phyloP scores from a whole-genome alignment of 2,797 vertebrate species.

The Enteromius viviparus region DNA sequence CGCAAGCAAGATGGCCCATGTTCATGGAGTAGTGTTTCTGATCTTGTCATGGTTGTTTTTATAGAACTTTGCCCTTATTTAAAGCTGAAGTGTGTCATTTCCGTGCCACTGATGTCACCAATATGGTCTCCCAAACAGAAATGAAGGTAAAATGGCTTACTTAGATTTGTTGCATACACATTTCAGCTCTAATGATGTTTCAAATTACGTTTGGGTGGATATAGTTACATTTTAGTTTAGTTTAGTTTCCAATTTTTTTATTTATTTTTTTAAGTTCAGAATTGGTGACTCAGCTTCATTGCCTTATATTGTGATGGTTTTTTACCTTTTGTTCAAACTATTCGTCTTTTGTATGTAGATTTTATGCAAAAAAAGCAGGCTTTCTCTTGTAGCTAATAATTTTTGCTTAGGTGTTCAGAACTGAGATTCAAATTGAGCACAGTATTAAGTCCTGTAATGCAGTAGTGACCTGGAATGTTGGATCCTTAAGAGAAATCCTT shows the following conservation, averaged over 20 bases:
- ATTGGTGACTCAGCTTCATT: slow-evolving; percentile 60
- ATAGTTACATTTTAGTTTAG: slow-evolving; percentile 6
- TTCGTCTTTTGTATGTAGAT: slow-evolving; percentile 51
- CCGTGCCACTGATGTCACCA: neutral
- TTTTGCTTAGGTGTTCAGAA: slow-evolving; percentile 42
- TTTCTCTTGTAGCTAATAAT: slow-evolving; percentile 37
- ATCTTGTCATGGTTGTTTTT: slow-evolving; percentile 61
- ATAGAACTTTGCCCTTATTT: slow-evolving; percentile 54
- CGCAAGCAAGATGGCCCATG: slow-evolving; percentile 58
- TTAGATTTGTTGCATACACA: neutral
- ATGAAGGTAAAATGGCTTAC: neutral
- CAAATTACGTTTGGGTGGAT: neutral
- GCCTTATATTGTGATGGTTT: slow-evolving; percentile 59
- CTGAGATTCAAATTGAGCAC: slow-evolving; percentile 42
- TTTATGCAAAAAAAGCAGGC: slow-evolving; percentile 51
- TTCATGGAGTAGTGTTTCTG: slow-evolving; percentile 60
- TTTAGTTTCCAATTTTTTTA: no score
- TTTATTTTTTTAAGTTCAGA: neutral
- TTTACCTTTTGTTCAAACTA: slow-evolving; percentile 41
- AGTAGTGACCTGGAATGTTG: slow-evolving; percentile 31
- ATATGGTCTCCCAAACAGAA: neutral
- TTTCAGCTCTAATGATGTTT: neutral
- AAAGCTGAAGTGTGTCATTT: slow-evolving; percentile 10
- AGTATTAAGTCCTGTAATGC: slow-evolving; percentile 40
- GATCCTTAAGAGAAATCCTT: slow-evolving; percentile 30